A percentile compares a stretch with the other conserved stretches of the same genome.
These are phyloP conservation scores for Turnix velox DNA, from an alignment of 2,113 vertebrate genomes.

Conservation along the genomic window DNA sequence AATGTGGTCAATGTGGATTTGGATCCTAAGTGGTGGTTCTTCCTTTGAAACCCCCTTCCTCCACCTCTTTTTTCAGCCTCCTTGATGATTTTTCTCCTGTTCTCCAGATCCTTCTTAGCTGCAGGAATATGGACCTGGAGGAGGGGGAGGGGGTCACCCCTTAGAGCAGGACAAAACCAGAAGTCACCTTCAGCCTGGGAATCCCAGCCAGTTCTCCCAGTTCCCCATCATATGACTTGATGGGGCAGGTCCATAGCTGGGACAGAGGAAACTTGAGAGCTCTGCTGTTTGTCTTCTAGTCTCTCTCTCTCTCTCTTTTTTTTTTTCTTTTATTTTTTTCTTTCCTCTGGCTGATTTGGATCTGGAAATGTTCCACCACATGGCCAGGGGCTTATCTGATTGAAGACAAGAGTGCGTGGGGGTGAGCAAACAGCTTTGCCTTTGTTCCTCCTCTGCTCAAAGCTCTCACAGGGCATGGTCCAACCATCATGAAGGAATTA, in stretches of 20 bases:
- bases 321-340: no score
- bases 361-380: neutral
- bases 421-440: slow-evolving; percentile 14
- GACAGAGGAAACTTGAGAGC: slow-evolving; percentile 20
- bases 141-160: neutral
- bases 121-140: neutral
- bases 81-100: no score
- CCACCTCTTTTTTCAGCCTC: no score
- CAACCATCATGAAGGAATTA: neutral
- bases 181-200: neutral
- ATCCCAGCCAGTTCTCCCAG: neutral
- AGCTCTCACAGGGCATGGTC: neutral
- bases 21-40: no score
- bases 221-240: neutral
- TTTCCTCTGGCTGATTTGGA: neutral
- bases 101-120: no score
- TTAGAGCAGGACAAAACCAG: neutral
- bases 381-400: slow-evolving; percentile 45
- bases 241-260: neutral
- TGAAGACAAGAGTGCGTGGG: neutral
- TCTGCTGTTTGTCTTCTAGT: neutral
- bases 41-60: no score
- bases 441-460: neutral
- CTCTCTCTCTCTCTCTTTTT: no score
- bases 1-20: no score